phyloP scores from a whole-genome alignment of 2,888 invertebrate genomes.

The Stenchaetothrips biformis region DNA sequence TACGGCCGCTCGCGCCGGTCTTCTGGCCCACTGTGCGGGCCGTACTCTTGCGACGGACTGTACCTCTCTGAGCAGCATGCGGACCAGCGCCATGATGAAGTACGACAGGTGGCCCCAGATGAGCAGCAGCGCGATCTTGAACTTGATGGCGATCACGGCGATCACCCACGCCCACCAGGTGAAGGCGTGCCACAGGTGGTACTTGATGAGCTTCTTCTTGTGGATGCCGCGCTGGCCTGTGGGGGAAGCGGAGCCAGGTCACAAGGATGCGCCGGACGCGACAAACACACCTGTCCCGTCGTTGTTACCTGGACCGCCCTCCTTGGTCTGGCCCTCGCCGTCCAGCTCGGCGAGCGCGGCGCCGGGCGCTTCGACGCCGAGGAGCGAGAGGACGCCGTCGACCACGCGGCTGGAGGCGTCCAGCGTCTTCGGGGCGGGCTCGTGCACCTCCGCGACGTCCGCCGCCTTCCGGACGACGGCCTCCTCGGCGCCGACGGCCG shows the following conservation, averaged over 20 bases:
- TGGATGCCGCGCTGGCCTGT: conserved; percentile 4
- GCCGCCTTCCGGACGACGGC: background rate
- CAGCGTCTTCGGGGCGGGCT: background rate
- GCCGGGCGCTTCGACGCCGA: background rate
- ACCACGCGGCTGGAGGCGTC: background rate
- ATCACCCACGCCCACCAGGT: conserved; percentile 5
- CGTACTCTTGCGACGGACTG: background rate
- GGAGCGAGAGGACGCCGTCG: conserved; percentile 10
- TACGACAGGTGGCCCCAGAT: conserved; percentile 11
- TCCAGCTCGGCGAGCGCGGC: background rate
- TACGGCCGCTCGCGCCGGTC: no score
- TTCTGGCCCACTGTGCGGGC: background rate
- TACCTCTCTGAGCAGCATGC: conserved; percentile 7
- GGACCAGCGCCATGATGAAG: background rate
- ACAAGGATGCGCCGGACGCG: background rate
- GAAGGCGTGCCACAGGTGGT: background rate
- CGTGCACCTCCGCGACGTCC: background rate
- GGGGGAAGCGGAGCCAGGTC: background rate
- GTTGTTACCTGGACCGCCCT: background rate
- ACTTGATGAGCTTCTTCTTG: background rate
- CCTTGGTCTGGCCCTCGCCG: background rate
- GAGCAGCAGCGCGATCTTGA: background rate
- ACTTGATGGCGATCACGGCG: conserved; percentile 16
- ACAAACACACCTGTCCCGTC: background rate
- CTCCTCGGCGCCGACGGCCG: background rate